Conservation (phyloP, 1,140 invertebrate species). For the Nasonia giraulti region DNA sequence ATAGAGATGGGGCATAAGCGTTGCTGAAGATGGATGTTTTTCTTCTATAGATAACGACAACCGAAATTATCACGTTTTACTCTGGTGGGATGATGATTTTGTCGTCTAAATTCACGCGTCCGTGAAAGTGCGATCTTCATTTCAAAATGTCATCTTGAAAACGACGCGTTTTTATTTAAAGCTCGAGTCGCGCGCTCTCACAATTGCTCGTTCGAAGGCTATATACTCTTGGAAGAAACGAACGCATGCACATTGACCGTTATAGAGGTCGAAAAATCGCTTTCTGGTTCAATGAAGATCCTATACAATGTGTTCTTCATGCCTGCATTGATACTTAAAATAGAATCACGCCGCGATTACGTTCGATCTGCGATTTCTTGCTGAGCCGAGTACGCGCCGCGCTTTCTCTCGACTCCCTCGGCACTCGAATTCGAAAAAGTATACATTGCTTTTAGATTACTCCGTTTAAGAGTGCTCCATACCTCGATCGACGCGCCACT, state of each 20-base stretch:
- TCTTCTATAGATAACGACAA: too few species aligned
- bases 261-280: slow-evolving; percentile 34
- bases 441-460: too few species aligned
- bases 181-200: neutral
- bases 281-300: slow-evolving; percentile 27
- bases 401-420: too few species aligned
- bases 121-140: too few species aligned
- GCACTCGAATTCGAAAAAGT: too few species aligned
- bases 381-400: neutral
- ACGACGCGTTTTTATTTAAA: neutral
- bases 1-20: neutral
- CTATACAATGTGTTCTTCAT: neutral
- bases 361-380: neutral
- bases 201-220: neutral
- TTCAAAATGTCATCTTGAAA: too few species aligned
- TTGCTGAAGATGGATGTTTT: too few species aligned
- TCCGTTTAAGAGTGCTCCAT: too few species aligned
- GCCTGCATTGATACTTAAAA: neutral
- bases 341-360: neutral
- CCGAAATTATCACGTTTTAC: too few species aligned
- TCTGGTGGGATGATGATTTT: too few species aligned
- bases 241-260: slow-evolving; percentile 3
- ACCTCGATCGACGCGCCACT: too few species aligned
- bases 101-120: too few species aligned
- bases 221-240: neutral